Evolutionary conservation across 2,797 vertebrate species (phyloP).

Genomic region (Holocentrus rufus): DNA sequence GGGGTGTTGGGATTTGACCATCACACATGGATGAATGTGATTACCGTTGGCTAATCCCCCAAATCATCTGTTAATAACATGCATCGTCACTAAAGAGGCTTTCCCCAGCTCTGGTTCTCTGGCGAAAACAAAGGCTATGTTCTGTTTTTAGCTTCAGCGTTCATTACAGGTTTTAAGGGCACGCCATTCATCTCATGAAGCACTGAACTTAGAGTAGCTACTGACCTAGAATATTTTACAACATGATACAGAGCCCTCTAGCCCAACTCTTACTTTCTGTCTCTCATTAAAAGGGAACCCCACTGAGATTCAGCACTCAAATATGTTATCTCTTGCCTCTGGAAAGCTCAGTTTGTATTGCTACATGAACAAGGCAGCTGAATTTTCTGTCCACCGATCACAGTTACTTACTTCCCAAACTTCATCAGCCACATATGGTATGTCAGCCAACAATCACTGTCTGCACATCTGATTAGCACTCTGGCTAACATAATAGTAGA

Average conservation of each 20-base stretch:
- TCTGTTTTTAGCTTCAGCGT: background rate
- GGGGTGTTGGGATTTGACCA: background rate
- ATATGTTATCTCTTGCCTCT: background rate
- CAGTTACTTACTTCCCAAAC: background rate
- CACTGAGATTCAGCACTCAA: background rate
- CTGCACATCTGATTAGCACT: too few species aligned
- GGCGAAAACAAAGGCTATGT: conserved; percentile 35
- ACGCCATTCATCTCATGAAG: conserved; percentile 40
- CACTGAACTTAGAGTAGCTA: conserved; percentile 32
- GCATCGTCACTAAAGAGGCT: conserved; percentile 29
- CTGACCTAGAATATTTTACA: conserved; percentile 61
- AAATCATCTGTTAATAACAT: conserved; percentile 38
- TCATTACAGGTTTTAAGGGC: conserved; percentile 27
- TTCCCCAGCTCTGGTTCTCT: background rate
- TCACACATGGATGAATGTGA: conserved; percentile 18
- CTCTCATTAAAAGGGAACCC: background rate
- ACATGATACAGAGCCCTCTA: background rate
- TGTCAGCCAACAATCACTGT: too few species aligned
- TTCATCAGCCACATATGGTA: too few species aligned
- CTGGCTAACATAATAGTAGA: too few species aligned
- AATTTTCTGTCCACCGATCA: background rate
- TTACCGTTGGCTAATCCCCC: conserved; percentile 53
- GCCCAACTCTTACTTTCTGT: background rate
- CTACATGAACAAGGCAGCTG: background rate
- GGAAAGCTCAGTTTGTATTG: background rate